Conservation (phyloP, 1,140 invertebrate genomes). For the Daktulosphaira vitifoliae region DNA sequence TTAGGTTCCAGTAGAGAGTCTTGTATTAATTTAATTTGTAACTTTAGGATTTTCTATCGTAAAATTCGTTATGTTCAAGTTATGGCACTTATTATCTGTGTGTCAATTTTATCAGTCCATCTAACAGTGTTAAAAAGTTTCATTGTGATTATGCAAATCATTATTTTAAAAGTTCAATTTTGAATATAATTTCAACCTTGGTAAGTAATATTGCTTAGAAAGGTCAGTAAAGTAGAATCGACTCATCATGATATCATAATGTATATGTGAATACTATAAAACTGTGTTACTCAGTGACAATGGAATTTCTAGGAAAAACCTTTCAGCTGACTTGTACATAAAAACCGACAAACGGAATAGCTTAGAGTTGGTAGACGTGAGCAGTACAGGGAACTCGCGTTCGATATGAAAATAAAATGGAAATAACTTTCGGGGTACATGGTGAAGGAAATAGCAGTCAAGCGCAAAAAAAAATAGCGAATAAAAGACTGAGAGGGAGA, state of each 20-base stretch:
- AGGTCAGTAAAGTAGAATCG: background rate
- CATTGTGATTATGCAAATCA: too few relatives aligned
- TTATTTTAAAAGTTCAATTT: too few relatives aligned
- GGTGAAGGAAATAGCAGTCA: conserved; percentile 10
- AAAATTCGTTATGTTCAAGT: too few relatives aligned
- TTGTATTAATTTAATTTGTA: too few relatives aligned
- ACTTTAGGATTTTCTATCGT: too few relatives aligned
- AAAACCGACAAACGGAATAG: conserved; percentile 24
- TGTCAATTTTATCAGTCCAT: too few relatives aligned
- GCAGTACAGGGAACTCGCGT: background rate
- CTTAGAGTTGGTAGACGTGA: background rate
- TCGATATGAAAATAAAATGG: conserved; percentile 34
- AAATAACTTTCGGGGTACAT: conserved; percentile 24
- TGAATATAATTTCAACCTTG: too few relatives aligned
- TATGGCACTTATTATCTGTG: too few relatives aligned
- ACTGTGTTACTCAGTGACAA: conserved; percentile 18
- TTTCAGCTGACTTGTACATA: conserved; percentile 24
- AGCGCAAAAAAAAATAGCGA: conserved; percentile 21
- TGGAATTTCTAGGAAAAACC: conserved; percentile 24
- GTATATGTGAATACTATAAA: conserved; percentile 18
- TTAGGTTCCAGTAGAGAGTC: too few relatives aligned
- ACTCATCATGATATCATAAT: conserved; percentile 16
- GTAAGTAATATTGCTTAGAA: too few relatives aligned
- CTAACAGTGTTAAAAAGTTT: too few relatives aligned
- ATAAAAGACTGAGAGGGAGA: background rate